These are phyloP conservation scores for Lottia scabra DNA, from an alignment of 2,888 invertebrate species.

Conservation along the genomic window DNA sequence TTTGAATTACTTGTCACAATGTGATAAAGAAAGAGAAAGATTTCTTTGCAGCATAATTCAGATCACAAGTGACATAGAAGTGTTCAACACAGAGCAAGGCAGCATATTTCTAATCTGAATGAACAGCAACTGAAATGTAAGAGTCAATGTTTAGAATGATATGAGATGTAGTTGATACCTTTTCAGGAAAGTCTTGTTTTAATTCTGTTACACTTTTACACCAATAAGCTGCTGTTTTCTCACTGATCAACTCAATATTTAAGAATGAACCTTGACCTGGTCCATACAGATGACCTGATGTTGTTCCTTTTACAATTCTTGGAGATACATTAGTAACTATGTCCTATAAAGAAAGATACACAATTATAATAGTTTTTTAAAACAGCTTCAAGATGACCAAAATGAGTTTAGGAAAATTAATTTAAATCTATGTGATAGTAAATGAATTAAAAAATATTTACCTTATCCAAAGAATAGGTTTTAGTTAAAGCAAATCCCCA, in stretches of 20 bases:
- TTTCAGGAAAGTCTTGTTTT: conserved; percentile 90
- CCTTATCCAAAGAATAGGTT: conserved; percentile 94
- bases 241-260: conserved; percentile 98
- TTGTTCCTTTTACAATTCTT: conserved; percentile 92
- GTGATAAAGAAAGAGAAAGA: too few relatives aligned
- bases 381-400: background rate
- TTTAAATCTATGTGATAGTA: too few relatives aligned
- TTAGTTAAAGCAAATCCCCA: conserved; percentile 99
- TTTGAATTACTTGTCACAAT: background rate
- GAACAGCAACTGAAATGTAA: too few relatives aligned
- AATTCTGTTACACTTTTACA: conserved; percentile 86
- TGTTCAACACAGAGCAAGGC: too few relatives aligned
- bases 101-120: too few relatives aligned
- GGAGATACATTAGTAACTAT: conserved; percentile 97
- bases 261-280: conserved; percentile 97
- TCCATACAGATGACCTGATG: conserved; percentile 90
- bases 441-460: conserved; percentile 61
- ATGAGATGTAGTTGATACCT: conserved; percentile 72
- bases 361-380: background rate
- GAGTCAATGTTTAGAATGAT: background rate
- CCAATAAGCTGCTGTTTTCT: conserved; percentile 96
- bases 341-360: conserved; percentile 75
- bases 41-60: too few relatives aligned
- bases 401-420: too few relatives aligned
- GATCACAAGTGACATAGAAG: too few relatives aligned